Percentiles rank a stretch among this genome's conserved stretches.
Evolutionary conservation across 2,113 vertebrate species (phyloP).

Genomic region (Chloropsis hardwickii): DNA sequence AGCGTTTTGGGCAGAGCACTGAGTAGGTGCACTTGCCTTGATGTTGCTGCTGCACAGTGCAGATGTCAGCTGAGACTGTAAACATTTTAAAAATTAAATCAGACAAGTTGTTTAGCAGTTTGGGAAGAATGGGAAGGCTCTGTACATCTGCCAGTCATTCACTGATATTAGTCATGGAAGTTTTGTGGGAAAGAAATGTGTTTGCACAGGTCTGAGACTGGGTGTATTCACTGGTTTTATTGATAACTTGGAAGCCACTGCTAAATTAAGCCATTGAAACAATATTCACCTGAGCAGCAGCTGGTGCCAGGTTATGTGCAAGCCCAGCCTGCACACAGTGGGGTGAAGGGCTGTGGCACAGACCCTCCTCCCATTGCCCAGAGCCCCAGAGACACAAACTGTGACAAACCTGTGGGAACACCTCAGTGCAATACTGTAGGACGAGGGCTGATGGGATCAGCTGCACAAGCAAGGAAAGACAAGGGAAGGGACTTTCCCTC

Average conservation of each 20-base stretch:
- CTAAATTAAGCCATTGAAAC: background rate
- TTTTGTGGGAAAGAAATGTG: background rate
- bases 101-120: background rate
- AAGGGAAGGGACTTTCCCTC: background rate
- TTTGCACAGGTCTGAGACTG: background rate
- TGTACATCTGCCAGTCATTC: background rate
- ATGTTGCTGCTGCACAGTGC: background rate
- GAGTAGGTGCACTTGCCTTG: background rate
- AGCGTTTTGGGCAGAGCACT: fast-evolving
- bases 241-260: background rate
- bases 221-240: background rate
- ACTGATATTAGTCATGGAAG: background rate
- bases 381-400: background rate
- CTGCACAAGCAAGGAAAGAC: background rate
- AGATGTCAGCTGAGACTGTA: constrained; percentile 10
- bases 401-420: fast-evolving
- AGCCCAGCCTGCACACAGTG: background rate
- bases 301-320: fast-evolving
- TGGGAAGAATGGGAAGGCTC: background rate
- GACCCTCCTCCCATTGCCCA: background rate
- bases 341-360: background rate
- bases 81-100: constrained; percentile 16
- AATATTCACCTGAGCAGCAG: background rate
- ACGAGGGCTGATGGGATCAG: background rate
- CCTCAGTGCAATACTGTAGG: background rate